These are phyloP conservation scores for Malacoraja senta DNA, from an alignment of 2,797 vertebrate species.

Conservation along the genomic window DNA sequence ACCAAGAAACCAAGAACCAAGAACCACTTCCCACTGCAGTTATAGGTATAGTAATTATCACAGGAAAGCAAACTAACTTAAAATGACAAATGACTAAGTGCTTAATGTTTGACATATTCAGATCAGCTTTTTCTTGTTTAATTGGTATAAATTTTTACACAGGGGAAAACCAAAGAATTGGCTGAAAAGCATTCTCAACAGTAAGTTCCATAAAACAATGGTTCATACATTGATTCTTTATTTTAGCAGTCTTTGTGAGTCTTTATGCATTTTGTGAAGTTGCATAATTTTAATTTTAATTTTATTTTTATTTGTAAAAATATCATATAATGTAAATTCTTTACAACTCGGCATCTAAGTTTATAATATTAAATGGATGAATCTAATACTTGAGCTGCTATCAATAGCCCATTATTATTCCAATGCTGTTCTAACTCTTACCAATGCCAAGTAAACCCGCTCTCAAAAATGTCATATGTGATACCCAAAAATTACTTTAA, in stretches of 20 bases:
- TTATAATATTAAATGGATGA: neutral
- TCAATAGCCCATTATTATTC: neutral
- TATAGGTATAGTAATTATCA: neutral
- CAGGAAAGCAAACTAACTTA: neutral
- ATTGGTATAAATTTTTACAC: constrained; percentile 47
- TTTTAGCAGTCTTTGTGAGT: neutral
- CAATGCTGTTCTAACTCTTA: neutral
- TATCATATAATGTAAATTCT: neutral
- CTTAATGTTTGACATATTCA: neutral
- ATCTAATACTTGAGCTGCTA: neutral
- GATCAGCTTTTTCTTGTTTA: constrained; percentile 29
- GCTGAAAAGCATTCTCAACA: constrained; percentile 92
- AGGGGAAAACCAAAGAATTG: constrained; percentile 91
- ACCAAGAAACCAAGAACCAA: too few relatives aligned
- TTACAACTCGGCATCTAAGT: neutral
- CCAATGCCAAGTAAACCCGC: neutral
- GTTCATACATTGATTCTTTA: neutral
- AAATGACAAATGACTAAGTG: neutral
- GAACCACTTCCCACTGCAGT: too few relatives aligned
- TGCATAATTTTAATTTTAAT: neutral
- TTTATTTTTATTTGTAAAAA: neutral
- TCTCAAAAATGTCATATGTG: neutral
- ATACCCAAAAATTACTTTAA: neutral
- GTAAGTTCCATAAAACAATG: constrained; percentile 62
- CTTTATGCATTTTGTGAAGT: neutral